Base-by-base conservation (phyloP, 2,113 vertebrate species). In the Nothobranchius furzeri region DNA sequence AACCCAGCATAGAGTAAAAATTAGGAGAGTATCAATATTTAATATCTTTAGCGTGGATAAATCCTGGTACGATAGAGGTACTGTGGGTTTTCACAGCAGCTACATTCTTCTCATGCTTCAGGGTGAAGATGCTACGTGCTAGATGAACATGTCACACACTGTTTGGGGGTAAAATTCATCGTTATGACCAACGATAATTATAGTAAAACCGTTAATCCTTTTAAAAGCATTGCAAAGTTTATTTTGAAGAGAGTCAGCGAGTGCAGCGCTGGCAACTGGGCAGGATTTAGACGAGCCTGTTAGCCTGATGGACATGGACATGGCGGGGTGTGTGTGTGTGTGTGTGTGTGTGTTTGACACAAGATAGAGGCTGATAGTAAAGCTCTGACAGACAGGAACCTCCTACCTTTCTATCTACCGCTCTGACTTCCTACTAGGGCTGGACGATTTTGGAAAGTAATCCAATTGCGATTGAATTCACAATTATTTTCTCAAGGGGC, bases 221-320 rank as follows among this genome's bases (percentile, higher is more conserved):
- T n/a, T 6, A 47, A 47, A 47, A 47, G 12, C 45, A 13, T 46
- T 46, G 45, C 3, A 5, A 12, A 47, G 10, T n/a, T 48, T 6
- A 48, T n/a, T 66, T 50, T n/a, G 0, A 81, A 83, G 78, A 71
- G 66, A 85, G 80, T 87, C 78, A 83, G 55, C 75, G 68, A 76
- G 58, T 56, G 60, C 70, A 71, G 74, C 24, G 25, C 61, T 80
- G 70, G 71, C 73, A 82, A 75, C 65, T 66, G 64, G 65, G 75
- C 45, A 68, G 77, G 77, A 83, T 79, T 86, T 78, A 78, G 68
- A 64, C 14, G 37, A 82, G 68, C 51, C 54, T 64, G 69, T 68
- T 57, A 75, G 70, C 43, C 79, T 81, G 72, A 79, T 75, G 14
- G 82, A 76, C 66, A 65, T 61, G 68, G 55, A 74, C 61, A 73